Evolutionary conservation across 2,888 invertebrate species (phyloP), one percentile per base, ranked within the genome.

Genomic region (Lymantria monacha): DNA sequence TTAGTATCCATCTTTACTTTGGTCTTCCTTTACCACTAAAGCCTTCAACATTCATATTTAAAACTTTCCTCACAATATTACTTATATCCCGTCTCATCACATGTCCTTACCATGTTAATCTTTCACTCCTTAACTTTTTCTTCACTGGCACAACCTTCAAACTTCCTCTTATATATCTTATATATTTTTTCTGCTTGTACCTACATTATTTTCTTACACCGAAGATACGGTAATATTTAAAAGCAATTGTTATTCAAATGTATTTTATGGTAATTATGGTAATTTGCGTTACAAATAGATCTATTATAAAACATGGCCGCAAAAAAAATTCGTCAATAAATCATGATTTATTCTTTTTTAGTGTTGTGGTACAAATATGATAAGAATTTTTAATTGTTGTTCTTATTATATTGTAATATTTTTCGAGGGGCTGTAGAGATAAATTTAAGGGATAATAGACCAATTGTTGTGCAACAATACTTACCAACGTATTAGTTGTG

Each of bases 391-490:
- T n/a, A n/a, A n/a, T 83, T 85, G 83, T 83, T 76, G 76, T 74
- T 77, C 72, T 70, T 78, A 79, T 85, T 80, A 81, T 76, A 78
- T 74, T 84, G 83, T 87, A 84, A 85, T 84, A 79, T 79, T 78
- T 80, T 74, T 70, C 64, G 60, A 72, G 74, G 81, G 79, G 82
- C 70, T 81, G 81, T 70, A 72, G 81, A 81, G 70, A 71, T 72
- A 71, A 68, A 72, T 69, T 75, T 70, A 69, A 66, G 56, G 72
- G 70, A 86, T 83, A 85, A 87, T 81, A 66, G 76, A 60, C 57
- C 73, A 81, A 86, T 83, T 88, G 87, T 88, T 87, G 80, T 74
- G 76, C 72, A 82, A 85, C 87, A 89, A 83, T 79, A 83, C 79
- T 83, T 81, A 78, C 62, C 47, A 66, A 66, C 66, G 69, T 80